These are phyloP conservation scores for Protodeltote pygarga DNA, from an alignment of 2,888 invertebrate genomes.

Conservation along the genomic window DNA sequence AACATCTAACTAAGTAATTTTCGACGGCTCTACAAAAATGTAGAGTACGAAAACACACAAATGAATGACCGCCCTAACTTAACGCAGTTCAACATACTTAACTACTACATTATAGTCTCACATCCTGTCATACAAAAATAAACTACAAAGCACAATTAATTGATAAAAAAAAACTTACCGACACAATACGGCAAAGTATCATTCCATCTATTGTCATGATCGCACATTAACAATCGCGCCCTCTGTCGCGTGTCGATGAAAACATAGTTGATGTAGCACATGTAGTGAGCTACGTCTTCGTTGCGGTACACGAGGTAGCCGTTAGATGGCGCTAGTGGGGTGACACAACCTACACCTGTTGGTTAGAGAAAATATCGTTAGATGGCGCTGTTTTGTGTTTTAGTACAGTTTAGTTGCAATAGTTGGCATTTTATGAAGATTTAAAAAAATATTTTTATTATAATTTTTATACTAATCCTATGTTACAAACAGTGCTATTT, in stretches of 20 bases:
- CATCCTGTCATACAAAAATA: slow-evolving; percentile 19
- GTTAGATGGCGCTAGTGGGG: slow-evolving; percentile 88
- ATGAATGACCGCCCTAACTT: too few relatives aligned
- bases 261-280: slow-evolving; percentile 89
- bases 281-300: slow-evolving; percentile 88
- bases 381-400: slow-evolving; percentile 25
- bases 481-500: too few relatives aligned
- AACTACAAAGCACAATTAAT: slow-evolving; percentile 1
- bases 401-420: neutral
- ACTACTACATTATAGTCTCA: slow-evolving; percentile 2
- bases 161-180: slow-evolving; percentile 81
- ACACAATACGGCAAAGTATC: slow-evolving; percentile 87
- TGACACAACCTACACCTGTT: slow-evolving; percentile 90
- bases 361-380: slow-evolving; percentile 17
- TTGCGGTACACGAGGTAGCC: slow-evolving; percentile 90
- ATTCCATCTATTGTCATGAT: slow-evolving; percentile 89
- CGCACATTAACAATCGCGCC: slow-evolving; percentile 88
- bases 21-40: too few relatives aligned
- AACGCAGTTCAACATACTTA: too few relatives aligned
- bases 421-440: slow-evolving; percentile 43
- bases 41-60: too few relatives aligned
- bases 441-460: neutral
- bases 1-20: too few relatives aligned
- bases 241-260: slow-evolving; percentile 90
- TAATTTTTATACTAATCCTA: neutral